Conservation (phyloP, 1,140 invertebrate genomes). For the Gonioctena quinquepunctata region DNA sequence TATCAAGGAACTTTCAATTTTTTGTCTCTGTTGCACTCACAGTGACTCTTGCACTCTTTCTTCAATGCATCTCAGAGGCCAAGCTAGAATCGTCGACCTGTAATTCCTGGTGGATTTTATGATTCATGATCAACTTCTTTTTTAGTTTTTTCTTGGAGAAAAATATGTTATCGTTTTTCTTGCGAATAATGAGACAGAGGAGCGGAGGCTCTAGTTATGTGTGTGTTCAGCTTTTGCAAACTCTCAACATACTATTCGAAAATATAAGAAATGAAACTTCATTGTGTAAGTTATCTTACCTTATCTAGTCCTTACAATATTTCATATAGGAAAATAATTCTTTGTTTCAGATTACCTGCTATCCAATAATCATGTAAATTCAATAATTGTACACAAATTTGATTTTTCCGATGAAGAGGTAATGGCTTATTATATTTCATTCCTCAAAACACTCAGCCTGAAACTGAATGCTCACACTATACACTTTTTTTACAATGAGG, state of each 20-base stretch:
- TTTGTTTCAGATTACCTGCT: slow-evolving; percentile 91
- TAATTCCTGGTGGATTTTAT: no score
- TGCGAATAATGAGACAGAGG: slow-evolving; percentile 96
- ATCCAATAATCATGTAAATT: slow-evolving; percentile 99
- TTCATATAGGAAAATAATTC: no score
- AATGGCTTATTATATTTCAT: slow-evolving; percentile 99
- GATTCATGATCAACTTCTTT: no score
- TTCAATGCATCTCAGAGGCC: no score
- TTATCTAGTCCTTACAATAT: no score
- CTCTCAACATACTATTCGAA: slow-evolving; percentile 98
- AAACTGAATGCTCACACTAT: slow-evolving; percentile 99
- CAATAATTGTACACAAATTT: slow-evolving; percentile 99
- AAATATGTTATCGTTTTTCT: slow-evolving; percentile 98
- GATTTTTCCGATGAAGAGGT: slow-evolving; percentile 99
- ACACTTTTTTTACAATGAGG: slow-evolving; percentile 99
- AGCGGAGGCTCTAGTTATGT: slow-evolving; percentile 91
- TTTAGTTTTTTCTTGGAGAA: slow-evolving; percentile 97
- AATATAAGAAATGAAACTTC: slow-evolving; percentile 99
- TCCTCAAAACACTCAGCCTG: slow-evolving; percentile 95
- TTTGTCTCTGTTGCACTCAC: no score
- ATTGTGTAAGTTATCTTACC: slow-evolving; percentile 94
- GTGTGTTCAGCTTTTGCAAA: slow-evolving; percentile 97
- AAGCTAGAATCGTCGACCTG: no score
- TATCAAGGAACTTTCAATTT: no score
- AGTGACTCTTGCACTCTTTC: no score